These are phyloP conservation scores for Platypus cylindrus DNA, from an alignment of 2,888 invertebrate genomes.

Conservation along the genomic window DNA sequence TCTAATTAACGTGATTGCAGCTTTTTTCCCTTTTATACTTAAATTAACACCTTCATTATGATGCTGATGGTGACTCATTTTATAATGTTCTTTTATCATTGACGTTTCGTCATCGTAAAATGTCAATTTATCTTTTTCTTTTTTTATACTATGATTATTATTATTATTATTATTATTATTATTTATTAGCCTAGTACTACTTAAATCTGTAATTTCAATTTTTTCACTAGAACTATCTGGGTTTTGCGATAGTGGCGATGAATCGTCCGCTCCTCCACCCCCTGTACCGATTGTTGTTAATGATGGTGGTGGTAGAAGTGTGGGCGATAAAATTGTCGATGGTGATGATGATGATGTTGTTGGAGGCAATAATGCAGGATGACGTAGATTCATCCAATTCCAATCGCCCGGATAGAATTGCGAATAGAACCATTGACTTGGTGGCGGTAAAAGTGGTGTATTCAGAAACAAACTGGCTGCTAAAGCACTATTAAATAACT, in stretches of 20 bases:
- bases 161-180: conserved; percentile 21
- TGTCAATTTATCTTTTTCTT: conserved; percentile 10
- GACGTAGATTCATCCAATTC: conserved; percentile 46
- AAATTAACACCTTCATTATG: conserved; percentile 29
- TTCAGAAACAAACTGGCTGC: conserved; percentile 65
- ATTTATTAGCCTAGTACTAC: too few species aligned
- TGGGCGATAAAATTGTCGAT: too few species aligned
- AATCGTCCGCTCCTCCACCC: too few species aligned
- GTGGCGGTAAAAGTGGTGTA: conserved; percentile 60
- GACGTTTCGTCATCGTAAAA: too few species aligned
- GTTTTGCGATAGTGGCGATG: conserved; percentile 23
- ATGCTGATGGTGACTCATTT: too few species aligned
- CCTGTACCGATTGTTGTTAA: too few species aligned
- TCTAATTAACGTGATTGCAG: conserved; percentile 31
- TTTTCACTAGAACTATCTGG: conserved; percentile 26
- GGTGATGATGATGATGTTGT: conserved; percentile 19
- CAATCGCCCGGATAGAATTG: conserved; percentile 63
- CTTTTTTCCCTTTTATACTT: conserved; percentile 29
- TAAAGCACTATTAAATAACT: conserved; percentile 42
- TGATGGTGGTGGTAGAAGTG: too few species aligned
- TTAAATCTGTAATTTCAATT: conserved; percentile 23
- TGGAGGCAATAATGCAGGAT: conserved; percentile 15
- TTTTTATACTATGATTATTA: conserved; percentile 11
- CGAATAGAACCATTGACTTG: conserved; percentile 66
- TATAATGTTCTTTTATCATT: conserved; percentile 2